phyloP scores from a whole-genome alignment of 2,888 invertebrate genomes.

The Pteria penguin region DNA sequence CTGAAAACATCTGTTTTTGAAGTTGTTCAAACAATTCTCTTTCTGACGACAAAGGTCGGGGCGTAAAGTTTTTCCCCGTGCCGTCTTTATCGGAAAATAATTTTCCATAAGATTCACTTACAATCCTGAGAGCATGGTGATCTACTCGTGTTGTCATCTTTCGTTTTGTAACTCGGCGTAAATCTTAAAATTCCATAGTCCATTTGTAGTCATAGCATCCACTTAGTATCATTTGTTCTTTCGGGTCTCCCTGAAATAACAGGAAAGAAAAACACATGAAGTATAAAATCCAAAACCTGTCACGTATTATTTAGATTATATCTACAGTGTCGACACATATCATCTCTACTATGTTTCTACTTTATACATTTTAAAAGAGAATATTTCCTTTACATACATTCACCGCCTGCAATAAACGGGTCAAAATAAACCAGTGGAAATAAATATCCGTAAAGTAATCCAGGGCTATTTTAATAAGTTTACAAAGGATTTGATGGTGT shows the following conservation, averaged over 20 bases:
- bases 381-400: too few relatives aligned
- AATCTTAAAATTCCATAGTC: too few relatives aligned
- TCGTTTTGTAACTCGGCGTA: too few relatives aligned
- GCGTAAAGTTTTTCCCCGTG: not conserved
- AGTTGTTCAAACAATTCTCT: constrained; percentile 12
- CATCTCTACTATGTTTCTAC: not conserved
- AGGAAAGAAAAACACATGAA: too few relatives aligned
- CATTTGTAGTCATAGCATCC: too few relatives aligned
- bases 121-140: not conserved
- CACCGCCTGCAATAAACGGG: too few relatives aligned
- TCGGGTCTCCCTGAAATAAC: too few relatives aligned
- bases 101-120: constrained; percentile 13
- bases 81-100: constrained; percentile 5
- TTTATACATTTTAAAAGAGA: too few relatives aligned
- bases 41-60: not conserved
- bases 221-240: too few relatives aligned
- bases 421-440: too few relatives aligned
- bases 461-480: not conserved
- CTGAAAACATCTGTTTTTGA: constrained; percentile 29
- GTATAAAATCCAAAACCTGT: too few relatives aligned
- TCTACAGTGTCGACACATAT: too few relatives aligned
- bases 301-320: not conserved
- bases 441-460: not conserved
- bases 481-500: not conserved
- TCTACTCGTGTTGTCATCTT: constrained; percentile 10